Conservation (phyloP, 1,140 invertebrate species). For the Drosophila nasuta region DNA sequence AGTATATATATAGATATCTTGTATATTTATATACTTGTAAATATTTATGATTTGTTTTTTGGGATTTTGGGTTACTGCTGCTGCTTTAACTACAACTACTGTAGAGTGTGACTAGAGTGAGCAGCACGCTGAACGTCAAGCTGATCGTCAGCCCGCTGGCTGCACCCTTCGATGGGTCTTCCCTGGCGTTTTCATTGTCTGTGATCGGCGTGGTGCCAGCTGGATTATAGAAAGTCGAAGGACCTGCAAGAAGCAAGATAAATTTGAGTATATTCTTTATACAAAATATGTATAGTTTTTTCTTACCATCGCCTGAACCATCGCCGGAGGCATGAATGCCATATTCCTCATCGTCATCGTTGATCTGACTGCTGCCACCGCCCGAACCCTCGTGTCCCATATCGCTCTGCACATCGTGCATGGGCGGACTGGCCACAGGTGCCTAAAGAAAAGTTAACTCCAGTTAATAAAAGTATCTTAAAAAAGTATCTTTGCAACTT, state of each 20-base stretch:
- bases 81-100: conserved; percentile 74
- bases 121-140: conserved; percentile 62
- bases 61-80: conserved; percentile 50
- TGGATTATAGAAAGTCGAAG: conserved; percentile 48
- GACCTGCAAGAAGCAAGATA: conserved; percentile 36
- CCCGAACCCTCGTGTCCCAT: conserved; percentile 83
- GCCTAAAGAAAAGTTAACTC: conserved; percentile 28
- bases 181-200: conserved; percentile 54
- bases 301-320: conserved; percentile 81
- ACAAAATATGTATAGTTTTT: not conserved
- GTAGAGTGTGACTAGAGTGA: conserved; percentile 80
- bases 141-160: conserved; percentile 40
- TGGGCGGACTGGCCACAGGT: conserved; percentile 53
- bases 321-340: conserved; percentile 80
- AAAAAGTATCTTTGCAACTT: not conserved
- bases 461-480: not conserved
- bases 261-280: not conserved
- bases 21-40: conserved; percentile 13
- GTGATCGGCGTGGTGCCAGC: conserved; percentile 44
- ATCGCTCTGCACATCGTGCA: conserved; percentile 80
- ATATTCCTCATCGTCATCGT: conserved; percentile 81
- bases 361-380: conserved; percentile 63
- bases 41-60: conserved; percentile 7
- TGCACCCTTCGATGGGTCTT: conserved; percentile 39
- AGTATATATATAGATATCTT: conserved; percentile 12